These are phyloP conservation scores for Pyxicephalus adspersus DNA, from an alignment of 2,113 vertebrate genomes.

Conservation along the genomic window DNA sequence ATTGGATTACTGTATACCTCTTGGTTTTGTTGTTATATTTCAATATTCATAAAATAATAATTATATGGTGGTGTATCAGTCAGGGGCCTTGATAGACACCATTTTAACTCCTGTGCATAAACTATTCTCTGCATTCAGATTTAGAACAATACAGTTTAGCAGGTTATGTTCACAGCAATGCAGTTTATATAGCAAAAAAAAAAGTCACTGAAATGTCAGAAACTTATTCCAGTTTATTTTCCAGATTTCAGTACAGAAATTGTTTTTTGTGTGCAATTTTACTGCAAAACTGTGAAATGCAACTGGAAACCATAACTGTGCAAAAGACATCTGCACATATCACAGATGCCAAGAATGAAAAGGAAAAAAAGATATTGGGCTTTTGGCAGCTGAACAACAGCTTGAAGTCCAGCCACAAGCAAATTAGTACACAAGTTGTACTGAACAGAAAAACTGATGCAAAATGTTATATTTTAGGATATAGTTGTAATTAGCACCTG, in stretches of 20 bases:
- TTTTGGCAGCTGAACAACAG: constrained; percentile 24
- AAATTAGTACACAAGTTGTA: constrained; percentile 29
- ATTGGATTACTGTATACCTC: no score
- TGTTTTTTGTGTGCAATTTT: constrained; percentile 4
- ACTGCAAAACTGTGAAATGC: constrained; percentile 9
- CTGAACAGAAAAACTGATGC: constrained; percentile 6
- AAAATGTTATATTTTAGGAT: background rate
- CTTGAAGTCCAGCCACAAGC: constrained; percentile 23
- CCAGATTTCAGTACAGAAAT: background rate
- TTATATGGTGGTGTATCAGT: no score
- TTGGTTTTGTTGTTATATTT: no score
- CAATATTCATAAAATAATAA: no score
- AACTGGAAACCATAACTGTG: constrained; percentile 17
- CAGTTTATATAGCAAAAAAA: background rate
- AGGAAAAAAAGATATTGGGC: constrained; percentile 26
- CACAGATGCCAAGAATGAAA: constrained; percentile 28
- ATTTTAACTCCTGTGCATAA: no score
- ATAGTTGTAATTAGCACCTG: no score
- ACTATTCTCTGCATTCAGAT: no score
- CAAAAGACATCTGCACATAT: constrained; percentile 27
- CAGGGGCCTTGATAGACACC: no score
- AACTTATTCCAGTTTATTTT: background rate
- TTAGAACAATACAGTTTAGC: no score
- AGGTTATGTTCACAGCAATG: no score
- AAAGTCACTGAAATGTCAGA: background rate